Evolutionary conservation across 2,797 vertebrate species (phyloP), one percentile per base, ranked within the genome.

Genomic region (Lepilemur ruficaudatus): DNA sequence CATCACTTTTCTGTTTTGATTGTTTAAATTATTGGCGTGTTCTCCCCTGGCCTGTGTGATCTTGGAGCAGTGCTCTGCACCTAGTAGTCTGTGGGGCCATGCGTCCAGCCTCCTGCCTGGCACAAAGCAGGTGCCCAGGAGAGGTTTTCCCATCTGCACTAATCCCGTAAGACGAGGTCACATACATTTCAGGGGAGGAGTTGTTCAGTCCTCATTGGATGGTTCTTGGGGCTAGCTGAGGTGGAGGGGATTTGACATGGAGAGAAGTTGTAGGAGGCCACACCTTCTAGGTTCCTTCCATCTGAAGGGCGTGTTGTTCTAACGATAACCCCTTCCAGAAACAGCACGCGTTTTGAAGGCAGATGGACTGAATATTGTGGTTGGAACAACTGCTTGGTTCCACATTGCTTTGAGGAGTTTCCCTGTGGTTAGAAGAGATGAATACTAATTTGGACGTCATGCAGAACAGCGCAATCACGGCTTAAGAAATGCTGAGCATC

Each of bases 401-500:
- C 22, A 22, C 14, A 0, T 6, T 15, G 83, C 52, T 30, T 9
- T 52, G 48, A 72, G 61, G 70, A 41, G 43, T 69, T 35, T 78
- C 15, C 2, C 25, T 43, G 0, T 46, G 61, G 2, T 12, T 10
- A 5, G 8, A 73, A 88, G 86, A 73, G 38, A 30, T 32, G 89
- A 4, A 10, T 11, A 30, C 73, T n/a, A 2, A 63, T 17, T 0
- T 1, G 20, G 61, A 25, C 59, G 12, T 32, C 12, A 2, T 22
- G 35, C 7, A n/a, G 25, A 32, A 35, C 1, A 18, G n/a, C 1
- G 2, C 28, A 3, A 0, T 65, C 8, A 9, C 3, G 15, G 41
- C 50, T 43, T 20, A 22, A 72, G 17, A 41, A 59, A 50, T 1
- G 35, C 25, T 2, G 5, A 23, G 22, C 35, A 28, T 38, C 75